Conservation (phyloP, 2,888 invertebrate genomes). For the Cephus spinipes region DNA sequence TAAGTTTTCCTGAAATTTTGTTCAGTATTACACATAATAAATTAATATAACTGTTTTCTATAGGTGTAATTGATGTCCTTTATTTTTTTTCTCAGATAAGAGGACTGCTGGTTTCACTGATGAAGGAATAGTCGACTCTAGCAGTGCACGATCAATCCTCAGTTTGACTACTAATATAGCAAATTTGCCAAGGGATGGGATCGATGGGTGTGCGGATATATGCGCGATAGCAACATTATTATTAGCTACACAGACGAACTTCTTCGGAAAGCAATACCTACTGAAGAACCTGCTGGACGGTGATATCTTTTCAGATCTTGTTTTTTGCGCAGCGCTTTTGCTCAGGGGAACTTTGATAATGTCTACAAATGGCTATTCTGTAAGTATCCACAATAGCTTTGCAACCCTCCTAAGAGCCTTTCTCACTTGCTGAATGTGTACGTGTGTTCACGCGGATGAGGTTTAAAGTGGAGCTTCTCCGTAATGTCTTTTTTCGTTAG, state of each 20-base stretch:
- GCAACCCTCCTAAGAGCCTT: too few relatives aligned
- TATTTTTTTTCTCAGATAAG: slow-evolving; percentile 41
- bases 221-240: slow-evolving; percentile 56
- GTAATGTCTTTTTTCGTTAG: too few relatives aligned
- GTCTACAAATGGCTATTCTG: slow-evolving; percentile 63
- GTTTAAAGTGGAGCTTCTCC: neutral
- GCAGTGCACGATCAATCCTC: slow-evolving; percentile 51
- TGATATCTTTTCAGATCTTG: slow-evolving; percentile 42
- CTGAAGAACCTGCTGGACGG: slow-evolving; percentile 45
- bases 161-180: slow-evolving; percentile 60
- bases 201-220: slow-evolving; percentile 60
- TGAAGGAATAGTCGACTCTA: slow-evolving; percentile 49
- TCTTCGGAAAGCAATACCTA: slow-evolving; percentile 55
- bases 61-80: neutral
- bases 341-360: slow-evolving; percentile 59
- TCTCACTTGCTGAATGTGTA: too few relatives aligned
- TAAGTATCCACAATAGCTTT: slow-evolving; percentile 30
- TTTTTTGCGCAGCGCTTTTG: slow-evolving; percentile 57
- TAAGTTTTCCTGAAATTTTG: neutral
- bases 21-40: neutral
- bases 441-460: neutral
- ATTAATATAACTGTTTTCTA: neutral
- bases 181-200: slow-evolving; percentile 53
- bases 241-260: slow-evolving; percentile 55
- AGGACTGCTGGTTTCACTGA: slow-evolving; percentile 63